A percentile compares a stretch with the other conserved stretches of the same genome.
Evolutionary conservation across 2,797 vertebrate genomes (phyloP).

Genomic region (Acanthurus leucopareius): DNA sequence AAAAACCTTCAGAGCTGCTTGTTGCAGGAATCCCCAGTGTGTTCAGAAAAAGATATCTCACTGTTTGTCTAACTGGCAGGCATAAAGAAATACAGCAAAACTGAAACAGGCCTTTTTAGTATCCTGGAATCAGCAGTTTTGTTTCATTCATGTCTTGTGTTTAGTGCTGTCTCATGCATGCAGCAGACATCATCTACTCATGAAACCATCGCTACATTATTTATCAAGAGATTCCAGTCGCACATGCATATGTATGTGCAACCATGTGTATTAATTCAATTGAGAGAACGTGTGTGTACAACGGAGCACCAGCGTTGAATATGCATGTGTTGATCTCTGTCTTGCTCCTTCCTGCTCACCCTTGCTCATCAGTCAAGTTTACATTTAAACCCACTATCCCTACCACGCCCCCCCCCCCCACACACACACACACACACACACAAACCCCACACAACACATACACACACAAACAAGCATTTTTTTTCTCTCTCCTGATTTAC

Average conservation of each 20-base stretch:
- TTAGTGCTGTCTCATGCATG: neutral
- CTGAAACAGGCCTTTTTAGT: conserved; percentile 20
- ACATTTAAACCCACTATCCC: conserved; percentile 20
- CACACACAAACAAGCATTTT: conserved; percentile 26
- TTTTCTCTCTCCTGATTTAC: conserved; percentile 47
- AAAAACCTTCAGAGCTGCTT: conserved; percentile 37
- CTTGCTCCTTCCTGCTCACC: conserved; percentile 15
- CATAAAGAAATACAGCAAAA: conserved; percentile 8
- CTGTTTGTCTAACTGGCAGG: conserved; percentile 35
- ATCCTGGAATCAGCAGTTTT: conserved; percentile 45
- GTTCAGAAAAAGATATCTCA: conserved; percentile 19
- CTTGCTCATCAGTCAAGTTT: conserved; percentile 49
- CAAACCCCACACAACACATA: no score
- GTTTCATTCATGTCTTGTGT: conserved; percentile 12
- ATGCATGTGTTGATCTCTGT: conserved; percentile 55
- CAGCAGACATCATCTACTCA: neutral
- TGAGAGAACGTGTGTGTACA: conserved; percentile 15
- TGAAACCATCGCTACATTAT: conserved; percentile 27
- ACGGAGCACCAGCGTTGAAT: conserved; percentile 32
- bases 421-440: no score
- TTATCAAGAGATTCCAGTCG: conserved; percentile 19
- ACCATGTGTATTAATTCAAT: conserved; percentile 52
- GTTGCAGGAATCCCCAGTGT: conserved; percentile 39
- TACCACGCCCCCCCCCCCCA: neutral
- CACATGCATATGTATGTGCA: conserved; percentile 39